Evolutionary conservation across 2,888 invertebrate genomes (phyloP).

Genomic region (Megamerina dolium): DNA sequence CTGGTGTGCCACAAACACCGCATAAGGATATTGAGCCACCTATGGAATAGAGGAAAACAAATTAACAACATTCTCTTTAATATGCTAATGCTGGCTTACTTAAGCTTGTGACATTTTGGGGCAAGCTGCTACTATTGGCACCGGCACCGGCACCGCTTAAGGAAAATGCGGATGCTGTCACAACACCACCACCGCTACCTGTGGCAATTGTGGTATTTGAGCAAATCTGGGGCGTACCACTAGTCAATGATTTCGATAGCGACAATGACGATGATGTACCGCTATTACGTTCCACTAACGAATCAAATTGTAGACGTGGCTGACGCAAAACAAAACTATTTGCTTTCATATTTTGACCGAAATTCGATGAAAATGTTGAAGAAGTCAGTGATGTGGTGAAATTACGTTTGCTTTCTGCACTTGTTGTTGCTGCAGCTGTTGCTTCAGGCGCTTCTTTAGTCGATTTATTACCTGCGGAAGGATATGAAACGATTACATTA

Average conservation of each 20-base stretch:
- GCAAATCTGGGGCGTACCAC: constrained; percentile 18
- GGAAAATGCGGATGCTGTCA: constrained; percentile 12
- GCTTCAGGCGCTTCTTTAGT: constrained; percentile 18
- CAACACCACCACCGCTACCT: constrained; percentile 7
- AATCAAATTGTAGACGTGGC: constrained; percentile 43
- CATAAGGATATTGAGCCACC: constrained; percentile 45
- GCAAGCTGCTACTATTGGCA: no score
- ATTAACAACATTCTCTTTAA: background rate
- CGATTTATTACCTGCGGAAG: constrained; percentile 17
- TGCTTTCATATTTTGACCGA: constrained; percentile 8
- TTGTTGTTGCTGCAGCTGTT: constrained; percentile 5
- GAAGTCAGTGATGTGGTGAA: background rate
- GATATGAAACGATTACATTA: no score
- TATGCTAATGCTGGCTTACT: constrained; percentile 1
- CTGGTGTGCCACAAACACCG: constrained; percentile 72
- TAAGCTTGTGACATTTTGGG: constrained; percentile 13
- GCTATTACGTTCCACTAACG: constrained; percentile 19
- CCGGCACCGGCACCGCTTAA: constrained; percentile 15
- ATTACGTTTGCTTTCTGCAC: background rate
- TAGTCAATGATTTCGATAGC: constrained; percentile 16
- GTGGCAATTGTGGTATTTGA: constrained; percentile 27
- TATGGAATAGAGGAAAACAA: background rate
- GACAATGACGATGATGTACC: constrained; percentile 8
- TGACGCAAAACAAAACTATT: constrained; percentile 42
- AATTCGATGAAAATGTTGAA: constrained; percentile 8